These are phyloP conservation scores for Auanema freiburgensis DNA, from an alignment of 2,888 invertebrate genomes.

Conservation along the genomic window DNA sequence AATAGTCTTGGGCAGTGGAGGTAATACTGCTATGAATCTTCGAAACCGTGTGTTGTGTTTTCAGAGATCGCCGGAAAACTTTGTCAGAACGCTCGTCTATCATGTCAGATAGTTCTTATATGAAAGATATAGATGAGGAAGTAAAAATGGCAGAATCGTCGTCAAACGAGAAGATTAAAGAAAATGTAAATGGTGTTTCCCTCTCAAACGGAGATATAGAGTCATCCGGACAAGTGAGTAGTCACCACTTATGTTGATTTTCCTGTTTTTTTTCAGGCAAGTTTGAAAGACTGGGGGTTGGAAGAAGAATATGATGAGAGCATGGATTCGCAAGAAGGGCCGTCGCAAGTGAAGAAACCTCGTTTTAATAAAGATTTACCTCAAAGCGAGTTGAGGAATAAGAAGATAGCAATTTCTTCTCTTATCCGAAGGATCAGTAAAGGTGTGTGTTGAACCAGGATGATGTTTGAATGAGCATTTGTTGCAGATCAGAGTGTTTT, in stretches of 20 bases:
- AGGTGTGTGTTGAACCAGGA: not conserved
- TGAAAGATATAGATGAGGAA: slow-evolving; percentile 18
- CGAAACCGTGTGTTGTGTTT: not conserved
- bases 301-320: slow-evolving; percentile 17
- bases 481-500: slow-evolving; percentile 8
- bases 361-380: not conserved
- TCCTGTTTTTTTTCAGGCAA: not conserved
- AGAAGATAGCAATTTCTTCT: not conserved
- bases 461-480: not conserved
- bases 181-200: not conserved
- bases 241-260: not conserved
- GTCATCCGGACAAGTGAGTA: not conserved
- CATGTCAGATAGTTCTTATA: slow-evolving; percentile 26
- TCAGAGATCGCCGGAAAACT: slow-evolving; percentile 25
- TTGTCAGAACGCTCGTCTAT: slow-evolving; percentile 19
- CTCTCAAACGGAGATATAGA: slow-evolving; percentile 2
- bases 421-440: slow-evolving; percentile 1
- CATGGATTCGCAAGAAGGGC: slow-evolving; percentile 2
- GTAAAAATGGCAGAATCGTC: not conserved
- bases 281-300: slow-evolving; percentile 7
- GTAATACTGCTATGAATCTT: not conserved
- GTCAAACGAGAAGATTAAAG: not conserved
- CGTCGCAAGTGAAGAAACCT: not conserved
- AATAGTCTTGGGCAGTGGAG: slow-evolving; percentile 16
- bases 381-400: slow-evolving; percentile 3